Evolutionary conservation across 2,888 invertebrate genomes (phyloP).

Genomic region (Bombylius discolor): DNA sequence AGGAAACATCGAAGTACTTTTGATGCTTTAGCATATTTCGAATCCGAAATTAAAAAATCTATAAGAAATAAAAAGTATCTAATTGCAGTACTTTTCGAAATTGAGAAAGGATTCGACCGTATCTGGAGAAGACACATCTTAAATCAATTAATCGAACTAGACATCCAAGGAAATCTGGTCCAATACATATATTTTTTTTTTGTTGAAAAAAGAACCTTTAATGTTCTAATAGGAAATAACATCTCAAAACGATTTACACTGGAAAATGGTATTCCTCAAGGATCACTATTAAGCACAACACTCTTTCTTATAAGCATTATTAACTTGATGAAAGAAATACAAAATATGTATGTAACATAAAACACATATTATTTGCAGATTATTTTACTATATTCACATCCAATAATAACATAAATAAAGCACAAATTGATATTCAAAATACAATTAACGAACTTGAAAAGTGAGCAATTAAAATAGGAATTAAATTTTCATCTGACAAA

Average conservation of each 20-base stretch:
- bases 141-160: neutral
- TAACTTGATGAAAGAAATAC: neutral
- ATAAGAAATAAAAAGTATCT: neutral
- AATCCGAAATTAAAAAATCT: neutral
- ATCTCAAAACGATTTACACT: neutral
- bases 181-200: neutral
- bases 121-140: neutral
- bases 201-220: neutral
- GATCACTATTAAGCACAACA: neutral
- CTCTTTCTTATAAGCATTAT: neutral
- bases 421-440: neutral
- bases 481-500: neutral
- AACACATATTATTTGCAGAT: neutral
- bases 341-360: neutral
- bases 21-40: neutral
- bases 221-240: neutral
- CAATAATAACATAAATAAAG: too few relatives aligned
- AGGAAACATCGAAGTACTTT: neutral
- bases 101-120: neutral
- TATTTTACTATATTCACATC: neutral
- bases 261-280: slow-evolving; percentile 1
- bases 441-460: neutral
- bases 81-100: neutral
- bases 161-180: neutral
- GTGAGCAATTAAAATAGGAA: neutral